Percentiles rank a stretch among this genome's conserved stretches.
phyloP scores from a whole-genome alignment of 2,888 invertebrate species.

The Heteromurus nitidus region DNA sequence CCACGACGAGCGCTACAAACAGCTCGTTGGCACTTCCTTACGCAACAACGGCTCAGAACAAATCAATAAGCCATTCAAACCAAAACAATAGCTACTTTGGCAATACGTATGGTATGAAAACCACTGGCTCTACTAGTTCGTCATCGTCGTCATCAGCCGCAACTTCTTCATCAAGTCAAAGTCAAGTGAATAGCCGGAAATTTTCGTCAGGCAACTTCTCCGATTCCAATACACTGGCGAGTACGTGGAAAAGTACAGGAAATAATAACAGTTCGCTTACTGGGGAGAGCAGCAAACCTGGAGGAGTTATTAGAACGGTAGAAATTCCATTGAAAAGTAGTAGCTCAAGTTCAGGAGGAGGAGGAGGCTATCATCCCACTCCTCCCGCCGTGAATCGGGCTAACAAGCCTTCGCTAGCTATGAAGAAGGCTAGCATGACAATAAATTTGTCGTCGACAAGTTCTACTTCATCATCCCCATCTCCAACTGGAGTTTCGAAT shows the following conservation, averaged over 20 bases:
- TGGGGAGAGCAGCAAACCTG: background rate
- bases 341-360: background rate
- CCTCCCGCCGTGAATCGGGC: slow-evolving; percentile 45
- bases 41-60: background rate
- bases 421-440: slow-evolving; percentile 71
- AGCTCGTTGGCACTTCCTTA: slow-evolving; percentile 19
- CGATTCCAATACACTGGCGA: slow-evolving; percentile 30
- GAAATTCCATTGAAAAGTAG: slow-evolving; percentile 35
- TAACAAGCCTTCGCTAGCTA: slow-evolving; percentile 38
- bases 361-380: background rate
- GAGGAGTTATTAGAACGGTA: slow-evolving; percentile 11
- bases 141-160: background rate
- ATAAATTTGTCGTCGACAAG: slow-evolving; percentile 61
- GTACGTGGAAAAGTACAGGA: slow-evolving; percentile 26
- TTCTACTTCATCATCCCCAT: background rate
- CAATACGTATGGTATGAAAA: slow-evolving; percentile 28
- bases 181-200: slow-evolving; percentile 32
- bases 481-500: slow-evolving; percentile 21
- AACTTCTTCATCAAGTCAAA: background rate
- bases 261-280: background rate
- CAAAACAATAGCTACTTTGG: slow-evolving; percentile 29
- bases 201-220: slow-evolving; percentile 16
- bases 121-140: no score
- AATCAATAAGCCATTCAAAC: slow-evolving; percentile 5
- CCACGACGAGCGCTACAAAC: background rate